A percentile compares a stretch with the other conserved stretches of the same genome.
These are phyloP conservation scores for Scaptomyza flava DNA, from an alignment of 2,888 invertebrate species.

Conservation along the genomic window DNA sequence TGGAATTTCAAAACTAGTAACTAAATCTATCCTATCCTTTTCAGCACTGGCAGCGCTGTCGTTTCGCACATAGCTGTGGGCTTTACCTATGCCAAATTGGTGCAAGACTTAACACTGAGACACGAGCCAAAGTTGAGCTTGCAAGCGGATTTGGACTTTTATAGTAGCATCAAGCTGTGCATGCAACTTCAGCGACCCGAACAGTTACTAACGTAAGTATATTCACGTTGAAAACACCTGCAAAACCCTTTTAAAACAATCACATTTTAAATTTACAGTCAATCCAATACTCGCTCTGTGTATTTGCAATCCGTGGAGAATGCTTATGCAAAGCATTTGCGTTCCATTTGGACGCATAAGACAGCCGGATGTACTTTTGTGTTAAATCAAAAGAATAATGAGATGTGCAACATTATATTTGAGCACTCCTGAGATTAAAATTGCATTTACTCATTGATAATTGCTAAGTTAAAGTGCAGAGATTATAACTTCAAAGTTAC, in stretches of 20 bases:
- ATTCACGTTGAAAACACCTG: rapidly evolving
- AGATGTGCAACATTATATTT: slow-evolving; percentile 88
- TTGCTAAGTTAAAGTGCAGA: slow-evolving; percentile 33
- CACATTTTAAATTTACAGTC: slow-evolving; percentile 83
- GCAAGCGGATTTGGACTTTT: slow-evolving; percentile 91
- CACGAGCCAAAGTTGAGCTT: slow-evolving; percentile 89
- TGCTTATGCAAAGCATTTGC: slow-evolving; percentile 69
- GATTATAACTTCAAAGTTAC: slow-evolving; percentile 49
- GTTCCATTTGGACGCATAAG: slow-evolving; percentile 85
- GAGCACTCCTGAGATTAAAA: slow-evolving; percentile 33
- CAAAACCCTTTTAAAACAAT: neutral
- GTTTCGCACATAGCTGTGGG: slow-evolving; percentile 88
- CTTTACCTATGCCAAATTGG: slow-evolving; percentile 88
- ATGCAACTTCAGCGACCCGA: slow-evolving; percentile 90
- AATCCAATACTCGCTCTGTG: slow-evolving; percentile 89
- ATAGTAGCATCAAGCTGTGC: slow-evolving; percentile 90
- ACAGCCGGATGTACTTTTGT: slow-evolving; percentile 90
- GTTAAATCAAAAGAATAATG: slow-evolving; percentile 91
- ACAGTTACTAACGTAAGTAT: slow-evolving; percentile 86
- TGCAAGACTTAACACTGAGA: slow-evolving; percentile 88
- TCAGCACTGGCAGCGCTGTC: slow-evolving; percentile 89
- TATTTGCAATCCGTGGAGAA: slow-evolving; percentile 85
- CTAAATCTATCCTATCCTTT: slow-evolving; percentile 33
- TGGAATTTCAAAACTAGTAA: neutral
- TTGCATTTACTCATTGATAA: slow-evolving; percentile 6